These are phyloP conservation scores for Brachypalpus laphriformis DNA, from an alignment of 2,888 invertebrate genomes.

Conservation along the genomic window DNA sequence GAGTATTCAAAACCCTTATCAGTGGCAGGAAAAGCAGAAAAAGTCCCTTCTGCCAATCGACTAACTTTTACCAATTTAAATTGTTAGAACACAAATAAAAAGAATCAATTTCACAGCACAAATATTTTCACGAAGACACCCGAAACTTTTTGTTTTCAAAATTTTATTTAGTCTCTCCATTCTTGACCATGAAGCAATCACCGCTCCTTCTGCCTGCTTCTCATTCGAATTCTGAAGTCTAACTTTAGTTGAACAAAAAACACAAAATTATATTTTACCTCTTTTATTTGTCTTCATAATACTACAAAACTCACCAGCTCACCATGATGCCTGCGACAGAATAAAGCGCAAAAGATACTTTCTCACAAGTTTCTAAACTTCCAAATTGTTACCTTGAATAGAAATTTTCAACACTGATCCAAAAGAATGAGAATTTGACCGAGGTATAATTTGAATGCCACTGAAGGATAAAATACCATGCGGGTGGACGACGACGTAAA, in stretches of 20 bases:
- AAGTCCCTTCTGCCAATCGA: neutral
- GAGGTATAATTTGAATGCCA: constrained; percentile 15
- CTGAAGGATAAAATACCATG: neutral
- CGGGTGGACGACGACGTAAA: neutral
- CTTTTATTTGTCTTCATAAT: constrained; percentile 42
- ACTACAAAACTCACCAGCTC: constrained; percentile 17
- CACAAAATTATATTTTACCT: constrained; percentile 29
- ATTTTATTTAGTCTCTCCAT: neutral
- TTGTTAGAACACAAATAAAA: neutral
- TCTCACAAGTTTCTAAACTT: constrained; percentile 40
- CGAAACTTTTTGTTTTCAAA: too few species aligned
- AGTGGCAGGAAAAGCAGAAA: neutral
- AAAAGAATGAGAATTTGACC: constrained; percentile 27
- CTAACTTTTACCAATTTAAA: constrained; percentile 7
- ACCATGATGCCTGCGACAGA: constrained; percentile 10
- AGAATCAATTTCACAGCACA: constrained; percentile 2
- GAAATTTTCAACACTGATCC: constrained; percentile 31
- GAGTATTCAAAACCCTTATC: neutral
- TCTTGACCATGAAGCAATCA: constrained; percentile 10
- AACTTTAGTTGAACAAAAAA: constrained; percentile 22
- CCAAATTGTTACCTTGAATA: constrained; percentile 52
- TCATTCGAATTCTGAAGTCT: constrained; percentile 23
- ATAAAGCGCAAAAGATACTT: constrained; percentile 29
- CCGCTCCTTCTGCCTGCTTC: neutral
- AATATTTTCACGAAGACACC: neutral